A percentile compares a stretch with the other conserved stretches of the same genome.
Conservation (phyloP, 2,113 vertebrate genomes). For the Dromas ardeola region DNA sequence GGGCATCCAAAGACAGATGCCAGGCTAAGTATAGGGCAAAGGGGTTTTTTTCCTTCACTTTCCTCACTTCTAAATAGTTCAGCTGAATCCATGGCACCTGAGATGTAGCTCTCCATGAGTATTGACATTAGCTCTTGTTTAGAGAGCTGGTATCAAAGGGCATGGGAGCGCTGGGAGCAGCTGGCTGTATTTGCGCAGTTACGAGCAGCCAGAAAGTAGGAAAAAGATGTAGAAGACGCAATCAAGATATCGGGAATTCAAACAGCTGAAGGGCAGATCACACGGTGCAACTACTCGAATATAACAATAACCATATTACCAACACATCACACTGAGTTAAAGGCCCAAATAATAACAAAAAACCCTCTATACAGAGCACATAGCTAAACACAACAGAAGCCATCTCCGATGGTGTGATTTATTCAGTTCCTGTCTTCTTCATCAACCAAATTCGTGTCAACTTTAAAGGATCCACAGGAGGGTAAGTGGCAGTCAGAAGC, state of each 20-base stretch:
- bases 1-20: background rate
- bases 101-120: background rate
- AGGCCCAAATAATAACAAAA: background rate
- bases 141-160: conserved; percentile 16
- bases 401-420: background rate
- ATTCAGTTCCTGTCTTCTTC: background rate
- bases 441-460: background rate
- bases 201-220: background rate
- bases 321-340: background rate
- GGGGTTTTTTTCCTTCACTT: background rate
- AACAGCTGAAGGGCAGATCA: background rate
- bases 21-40: background rate
- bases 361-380: background rate
- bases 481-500: background rate
- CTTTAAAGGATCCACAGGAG: background rate
- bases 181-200: background rate
- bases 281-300: background rate
- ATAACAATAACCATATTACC: background rate
- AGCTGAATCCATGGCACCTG: background rate
- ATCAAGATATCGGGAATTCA: background rate
- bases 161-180: background rate
- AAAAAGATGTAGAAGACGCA: background rate
- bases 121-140: background rate
- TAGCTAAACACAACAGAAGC: background rate
- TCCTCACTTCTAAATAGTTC: background rate